Evolutionary conservation across 35 echinoderm and acorn worm species (phyloP), one percentile per base, ranked within the genome.

Genomic region (Lytechinus variegatus): DNA sequence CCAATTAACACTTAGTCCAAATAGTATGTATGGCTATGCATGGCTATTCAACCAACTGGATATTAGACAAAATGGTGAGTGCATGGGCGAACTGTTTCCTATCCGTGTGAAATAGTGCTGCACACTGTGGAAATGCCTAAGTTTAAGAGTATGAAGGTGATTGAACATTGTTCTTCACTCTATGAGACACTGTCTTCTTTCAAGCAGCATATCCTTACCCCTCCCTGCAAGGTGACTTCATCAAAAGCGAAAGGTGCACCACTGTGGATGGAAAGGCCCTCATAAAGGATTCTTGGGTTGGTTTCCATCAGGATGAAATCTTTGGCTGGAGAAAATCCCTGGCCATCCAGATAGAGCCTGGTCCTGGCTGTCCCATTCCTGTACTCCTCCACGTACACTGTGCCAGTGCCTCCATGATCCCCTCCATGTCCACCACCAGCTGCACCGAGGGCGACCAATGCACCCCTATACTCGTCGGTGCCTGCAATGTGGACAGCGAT

Each of bases 401-500:
- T 99, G 16, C 98, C 98, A 10, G 96, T 97, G 13, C 98, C 98
- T 86, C 98, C 98, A 28, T 71, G 61, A 89, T 96, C 92, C 10
- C 95, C 96, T 11, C 28, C 79, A 54, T 55, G 33, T 44, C 33
- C 33, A 44, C 33, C 33, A 44, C 33, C 33, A 44, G 33, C 94
- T 27, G 95, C 94, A 54, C 98, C 96, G n/a, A 96, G 54, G 51
- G 96, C 96, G 27, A 54, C 95, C 9, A 98, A 86, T 3, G 93
- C 97, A 28, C 98, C 98, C 7, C 98, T 66, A 52, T 97, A 99
- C 72, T 99, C 98, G 92, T 99, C 98, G 9, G 54, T 94, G 9
- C 96, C 86, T 10, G 87, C 29, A 91, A 99, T 96, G 95, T 99
- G 98, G 12, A 99, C 95, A 58, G 98, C 96, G 53, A 99, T 99